Evolutionary conservation across 2,797 vertebrate species (phyloP), one percentile per base, ranked within the genome.

Genomic region (Sebastes vulpes): DNA sequence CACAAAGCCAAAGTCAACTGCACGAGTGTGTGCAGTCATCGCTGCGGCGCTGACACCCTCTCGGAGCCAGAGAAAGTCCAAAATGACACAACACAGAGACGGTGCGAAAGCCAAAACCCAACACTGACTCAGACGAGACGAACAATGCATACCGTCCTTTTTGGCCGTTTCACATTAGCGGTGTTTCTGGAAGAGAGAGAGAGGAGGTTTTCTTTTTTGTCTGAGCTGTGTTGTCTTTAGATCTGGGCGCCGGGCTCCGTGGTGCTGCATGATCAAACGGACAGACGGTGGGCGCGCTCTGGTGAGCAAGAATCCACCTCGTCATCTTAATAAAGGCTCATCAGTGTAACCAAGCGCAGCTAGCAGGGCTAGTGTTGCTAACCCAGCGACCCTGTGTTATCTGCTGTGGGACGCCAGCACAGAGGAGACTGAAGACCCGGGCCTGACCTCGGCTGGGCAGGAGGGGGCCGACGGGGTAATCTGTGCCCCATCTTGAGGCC

Each of bases 251-350:
- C 16, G 14, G 63, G 74, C 61, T 84, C 52, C 21, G 78, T 32
- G 60, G 76, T 57, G 79, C 72, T 42, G 61, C 48, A 25, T 70
- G 92, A 95, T 95, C 93, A 94, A 93, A 94, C 79, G 14, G 67
- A 61, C 65, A 66, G 88, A 65, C 65, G 38, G 54, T 1, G 18
- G 59, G 31, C 35, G 4, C 6, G 88, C 89, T 89, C 86, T 46
- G 65, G 31, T 76, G 91, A 92, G 82, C 95, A 95, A 79, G 95
- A 95, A 96, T 96, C 81, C 90, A 85, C 89, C 87, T 87, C 8
- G 83, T 94, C 94, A 94, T 93, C 81, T 91, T 93, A 94, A 95
- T 94, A 94, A 95, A 93, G 86, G 61, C 87, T 90, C 86, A 87
- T 93, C 87, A 89, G 88, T 90, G 88, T 70, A 89, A 57, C 75